Evolutionary conservation across 2,113 vertebrate species (phyloP).

Genomic region (Phalacrocorax pelagicus): DNA sequence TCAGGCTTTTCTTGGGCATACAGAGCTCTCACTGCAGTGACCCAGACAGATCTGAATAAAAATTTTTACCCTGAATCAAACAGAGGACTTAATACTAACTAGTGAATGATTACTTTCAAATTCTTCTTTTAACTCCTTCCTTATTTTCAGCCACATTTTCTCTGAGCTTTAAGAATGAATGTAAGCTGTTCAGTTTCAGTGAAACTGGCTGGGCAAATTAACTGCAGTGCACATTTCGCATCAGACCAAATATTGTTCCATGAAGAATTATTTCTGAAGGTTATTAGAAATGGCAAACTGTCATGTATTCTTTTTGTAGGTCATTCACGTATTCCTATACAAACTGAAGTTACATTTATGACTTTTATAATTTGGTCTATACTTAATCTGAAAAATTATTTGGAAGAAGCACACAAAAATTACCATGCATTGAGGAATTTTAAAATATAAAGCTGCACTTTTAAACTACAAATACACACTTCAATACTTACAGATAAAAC

Average conservation of each 20-base stretch:
- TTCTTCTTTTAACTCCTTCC: background rate
- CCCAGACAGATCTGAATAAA: background rate
- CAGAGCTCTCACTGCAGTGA: background rate
- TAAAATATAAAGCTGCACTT: background rate
- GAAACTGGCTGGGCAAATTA: background rate
- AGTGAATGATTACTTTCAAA: background rate
- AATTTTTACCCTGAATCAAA: background rate
- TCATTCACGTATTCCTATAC: background rate
- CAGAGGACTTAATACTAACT: background rate
- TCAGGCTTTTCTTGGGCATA: background rate
- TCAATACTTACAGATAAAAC: background rate
- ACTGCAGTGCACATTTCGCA: conserved; percentile 23
- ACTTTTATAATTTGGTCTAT: background rate
- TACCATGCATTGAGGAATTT: background rate
- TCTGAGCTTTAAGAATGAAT: background rate
- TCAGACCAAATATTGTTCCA: conserved; percentile 35
- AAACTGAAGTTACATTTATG: background rate
- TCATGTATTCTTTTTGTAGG: background rate
- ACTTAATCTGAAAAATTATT: background rate
- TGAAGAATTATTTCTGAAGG: background rate
- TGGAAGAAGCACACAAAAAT: background rate
- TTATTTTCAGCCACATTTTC: background rate
- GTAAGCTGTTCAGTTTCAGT: background rate
- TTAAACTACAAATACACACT: background rate
- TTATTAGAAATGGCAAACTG: conserved; percentile 43